Percentiles rank a stretch among this genome's conserved stretches.
phyloP scores from a whole-genome alignment of 2,113 vertebrate genomes.

The Aldabrachelys gigantea region DNA sequence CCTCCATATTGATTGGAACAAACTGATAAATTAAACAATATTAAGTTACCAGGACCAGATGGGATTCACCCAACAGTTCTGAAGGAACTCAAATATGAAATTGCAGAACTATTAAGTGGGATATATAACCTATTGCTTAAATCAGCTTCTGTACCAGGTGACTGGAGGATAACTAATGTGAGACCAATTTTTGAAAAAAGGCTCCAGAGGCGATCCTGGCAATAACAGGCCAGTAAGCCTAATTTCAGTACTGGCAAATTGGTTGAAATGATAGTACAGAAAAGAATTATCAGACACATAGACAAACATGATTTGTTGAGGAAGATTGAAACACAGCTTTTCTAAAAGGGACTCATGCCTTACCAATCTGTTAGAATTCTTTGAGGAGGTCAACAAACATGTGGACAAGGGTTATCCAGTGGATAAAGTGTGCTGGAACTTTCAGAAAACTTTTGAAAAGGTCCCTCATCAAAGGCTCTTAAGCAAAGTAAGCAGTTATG shows the following conservation, averaged over 20 bases:
- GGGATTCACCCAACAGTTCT: not conserved
- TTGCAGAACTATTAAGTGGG: not conserved
- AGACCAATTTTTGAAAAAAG: not conserved
- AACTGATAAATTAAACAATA: not conserved
- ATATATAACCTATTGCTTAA: not conserved
- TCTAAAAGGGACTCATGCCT: not conserved
- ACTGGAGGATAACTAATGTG: not conserved
- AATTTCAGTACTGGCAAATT: not conserved
- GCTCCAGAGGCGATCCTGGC: no score
- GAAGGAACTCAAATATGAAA: not conserved
- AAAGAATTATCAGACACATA: not conserved
- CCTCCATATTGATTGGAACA: not conserved
- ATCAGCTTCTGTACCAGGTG: not conserved
- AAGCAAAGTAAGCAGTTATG: not conserved
- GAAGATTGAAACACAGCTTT: not conserved
- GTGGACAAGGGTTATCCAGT: not conserved
- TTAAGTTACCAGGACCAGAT: not conserved
- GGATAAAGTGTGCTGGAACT: not conserved
- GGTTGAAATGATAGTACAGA: not conserved
- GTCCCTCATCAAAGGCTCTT: not conserved
- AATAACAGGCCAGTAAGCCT: not conserved
- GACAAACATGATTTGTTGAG: not conserved
- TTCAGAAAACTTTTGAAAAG: no score
- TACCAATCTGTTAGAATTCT: not conserved
- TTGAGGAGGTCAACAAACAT: not conserved